Conservation (phyloP, 2,797 vertebrate genomes). For the Gouania willdenowi region DNA sequence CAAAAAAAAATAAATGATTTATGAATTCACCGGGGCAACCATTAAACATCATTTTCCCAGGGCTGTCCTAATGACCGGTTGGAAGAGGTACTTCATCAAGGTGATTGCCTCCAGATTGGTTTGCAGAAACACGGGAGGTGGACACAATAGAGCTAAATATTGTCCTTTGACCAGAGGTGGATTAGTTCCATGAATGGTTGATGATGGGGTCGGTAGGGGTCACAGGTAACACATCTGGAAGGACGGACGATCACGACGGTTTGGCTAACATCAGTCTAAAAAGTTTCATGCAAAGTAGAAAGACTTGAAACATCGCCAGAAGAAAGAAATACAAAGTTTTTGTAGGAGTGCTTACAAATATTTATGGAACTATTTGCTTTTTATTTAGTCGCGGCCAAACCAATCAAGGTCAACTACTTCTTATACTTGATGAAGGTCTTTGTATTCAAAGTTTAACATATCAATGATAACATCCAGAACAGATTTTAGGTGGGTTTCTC, state of each 20-base stretch:
- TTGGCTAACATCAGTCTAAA: slow-evolving; percentile 14
- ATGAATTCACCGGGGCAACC: slow-evolving; percentile 70
- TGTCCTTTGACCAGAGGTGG: slow-evolving; percentile 42
- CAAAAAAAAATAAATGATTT: slow-evolving; percentile 76
- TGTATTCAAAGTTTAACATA: too few relatives aligned
- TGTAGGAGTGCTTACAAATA: too few relatives aligned
- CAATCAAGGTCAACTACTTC: too few relatives aligned
- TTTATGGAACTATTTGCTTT: too few relatives aligned
- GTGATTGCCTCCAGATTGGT: slow-evolving; percentile 52
- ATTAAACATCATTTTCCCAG: slow-evolving; percentile 78
- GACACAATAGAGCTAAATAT: slow-evolving; percentile 33
- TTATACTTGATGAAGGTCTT: too few relatives aligned
- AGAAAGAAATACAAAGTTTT: too few relatives aligned
- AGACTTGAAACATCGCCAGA: too few relatives aligned
- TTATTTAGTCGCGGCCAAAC: too few relatives aligned
- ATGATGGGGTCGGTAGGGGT: slow-evolving; percentile 38
- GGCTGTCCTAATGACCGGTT: slow-evolving; percentile 77
- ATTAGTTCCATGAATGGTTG: slow-evolving; percentile 8
- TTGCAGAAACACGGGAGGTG: slow-evolving; percentile 53
- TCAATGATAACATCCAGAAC: too few relatives aligned
- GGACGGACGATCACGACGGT: slow-evolving; percentile 48
- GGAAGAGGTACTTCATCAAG: slow-evolving; percentile 72
- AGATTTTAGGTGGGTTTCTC: too few relatives aligned
- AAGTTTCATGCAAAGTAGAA: too few relatives aligned
- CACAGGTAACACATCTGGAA: slow-evolving; percentile 21